Evolutionary conservation across 1,140 invertebrate species (phyloP).

Genomic region (Galleria mellonella): DNA sequence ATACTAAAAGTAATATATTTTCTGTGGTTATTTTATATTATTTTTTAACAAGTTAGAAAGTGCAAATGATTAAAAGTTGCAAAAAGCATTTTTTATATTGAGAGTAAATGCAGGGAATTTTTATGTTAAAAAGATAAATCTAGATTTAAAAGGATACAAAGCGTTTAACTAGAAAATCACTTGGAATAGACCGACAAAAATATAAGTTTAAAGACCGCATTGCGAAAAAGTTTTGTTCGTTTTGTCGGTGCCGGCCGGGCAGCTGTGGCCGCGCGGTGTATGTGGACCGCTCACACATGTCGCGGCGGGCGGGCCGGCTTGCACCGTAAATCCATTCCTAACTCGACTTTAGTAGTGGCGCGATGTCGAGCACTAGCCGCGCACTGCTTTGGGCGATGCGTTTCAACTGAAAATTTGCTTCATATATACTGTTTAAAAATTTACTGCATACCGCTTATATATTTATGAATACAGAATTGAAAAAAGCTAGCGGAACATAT

Average conservation of each 20-base stretch:
- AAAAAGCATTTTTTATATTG: too few species aligned
- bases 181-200: conserved; percentile 26
- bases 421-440: conserved; percentile 18
- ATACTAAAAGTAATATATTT: too few species aligned
- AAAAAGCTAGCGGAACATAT: too few species aligned
- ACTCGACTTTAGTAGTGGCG: conserved; percentile 63
- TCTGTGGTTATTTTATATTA: too few species aligned
- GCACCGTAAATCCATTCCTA: conserved; percentile 63
- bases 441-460: too few species aligned
- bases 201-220: conserved; percentile 50
- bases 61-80: too few species aligned
- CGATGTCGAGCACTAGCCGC: conserved; percentile 15
- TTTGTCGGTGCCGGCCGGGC: conserved; percentile 37
- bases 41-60: too few species aligned
- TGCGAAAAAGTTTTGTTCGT: conserved; percentile 62
- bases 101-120: too few species aligned
- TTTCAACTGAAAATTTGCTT: conserved; percentile 26
- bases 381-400: conserved; percentile 26
- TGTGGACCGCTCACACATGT: conserved; percentile 28
- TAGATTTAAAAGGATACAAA: too few species aligned
- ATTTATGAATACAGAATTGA: too few species aligned
- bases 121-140: too few species aligned
- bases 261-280: conserved; percentile 7
- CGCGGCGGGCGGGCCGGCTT: conserved; percentile 12
- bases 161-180: not conserved